These are phyloP conservation scores for Lypha dubia DNA, from an alignment of 2,888 invertebrate species.

Conservation along the genomic window DNA sequence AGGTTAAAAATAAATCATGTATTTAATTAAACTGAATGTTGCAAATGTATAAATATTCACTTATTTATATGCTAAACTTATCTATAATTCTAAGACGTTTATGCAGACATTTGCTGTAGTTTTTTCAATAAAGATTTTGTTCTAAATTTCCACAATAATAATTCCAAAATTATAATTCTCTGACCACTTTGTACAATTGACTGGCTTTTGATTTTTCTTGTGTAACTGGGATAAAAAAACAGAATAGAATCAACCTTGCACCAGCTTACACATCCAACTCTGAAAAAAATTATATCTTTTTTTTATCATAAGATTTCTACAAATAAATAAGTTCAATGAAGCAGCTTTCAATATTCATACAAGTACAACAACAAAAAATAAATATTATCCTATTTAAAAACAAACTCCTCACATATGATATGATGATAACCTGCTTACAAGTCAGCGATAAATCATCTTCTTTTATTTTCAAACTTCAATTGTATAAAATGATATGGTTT, in stretches of 20 bases:
- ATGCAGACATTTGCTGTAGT: neutral
- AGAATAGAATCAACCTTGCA: slow-evolving; percentile 3
- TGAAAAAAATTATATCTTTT: neutral
- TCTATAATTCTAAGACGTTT: no score
- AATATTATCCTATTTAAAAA: slow-evolving; percentile 69
- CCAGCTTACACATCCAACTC: neutral
- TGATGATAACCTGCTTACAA: slow-evolving; percentile 72
- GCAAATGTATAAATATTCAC: no score
- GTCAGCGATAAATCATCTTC: slow-evolving; percentile 71
- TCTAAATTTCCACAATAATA: neutral
- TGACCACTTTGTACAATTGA: slow-evolving; percentile 55
- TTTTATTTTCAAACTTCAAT: slow-evolving; percentile 25
- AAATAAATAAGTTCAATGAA: slow-evolving; percentile 54
- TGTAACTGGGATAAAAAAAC: neutral
- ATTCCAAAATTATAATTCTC: slow-evolving; percentile 18
- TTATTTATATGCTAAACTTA: no score
- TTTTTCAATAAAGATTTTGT: neutral
- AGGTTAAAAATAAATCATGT: no score
- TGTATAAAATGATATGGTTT: neutral
- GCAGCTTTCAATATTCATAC: slow-evolving; percentile 44
- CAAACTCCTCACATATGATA: slow-evolving; percentile 70
- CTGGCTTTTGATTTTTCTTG: slow-evolving; percentile 22
- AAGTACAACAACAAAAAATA: slow-evolving; percentile 21
- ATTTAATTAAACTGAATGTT: no score
- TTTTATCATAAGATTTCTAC: neutral